Evolutionary conservation across 2,113 vertebrate genomes (phyloP).

Genomic region (Cryptotis parvus): DNA sequence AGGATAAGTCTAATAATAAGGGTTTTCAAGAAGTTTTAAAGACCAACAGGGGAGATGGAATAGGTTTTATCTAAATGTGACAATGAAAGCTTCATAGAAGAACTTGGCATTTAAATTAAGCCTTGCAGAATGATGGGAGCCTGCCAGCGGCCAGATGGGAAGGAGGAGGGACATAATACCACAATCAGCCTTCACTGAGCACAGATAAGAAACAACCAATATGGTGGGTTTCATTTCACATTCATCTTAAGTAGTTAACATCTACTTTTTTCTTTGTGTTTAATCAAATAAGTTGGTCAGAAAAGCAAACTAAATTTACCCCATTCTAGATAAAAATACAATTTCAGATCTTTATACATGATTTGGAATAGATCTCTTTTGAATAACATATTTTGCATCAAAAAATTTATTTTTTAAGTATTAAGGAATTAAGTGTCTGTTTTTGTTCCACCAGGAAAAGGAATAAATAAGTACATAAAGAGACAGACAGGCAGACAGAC

Average conservation of each 20-base stretch:
- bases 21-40: background rate
- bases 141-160: conserved; percentile 8
- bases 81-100: background rate
- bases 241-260: background rate
- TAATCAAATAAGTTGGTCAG: background rate
- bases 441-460: background rate
- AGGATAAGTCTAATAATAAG: background rate
- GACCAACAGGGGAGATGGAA: background rate
- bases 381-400: conserved; percentile 30
- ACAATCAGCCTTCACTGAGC: background rate
- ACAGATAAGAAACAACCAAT: conserved; percentile 6
- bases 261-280: background rate
- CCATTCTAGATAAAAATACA: conserved; percentile 42
- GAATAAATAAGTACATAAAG: background rate
- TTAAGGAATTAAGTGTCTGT: background rate
- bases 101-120: background rate
- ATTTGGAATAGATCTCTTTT: conserved; percentile 18
- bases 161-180: background rate
- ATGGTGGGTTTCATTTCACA: background rate
- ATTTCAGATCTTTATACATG: conserved; percentile 5
- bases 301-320: conserved; percentile 25
- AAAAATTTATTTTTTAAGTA: conserved; percentile 5
- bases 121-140: background rate
- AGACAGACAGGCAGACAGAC: no score
- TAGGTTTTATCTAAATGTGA: background rate